These are phyloP conservation scores for Netelia melanura DNA, from an alignment of 2,888 invertebrate genomes.

Conservation along the genomic window DNA sequence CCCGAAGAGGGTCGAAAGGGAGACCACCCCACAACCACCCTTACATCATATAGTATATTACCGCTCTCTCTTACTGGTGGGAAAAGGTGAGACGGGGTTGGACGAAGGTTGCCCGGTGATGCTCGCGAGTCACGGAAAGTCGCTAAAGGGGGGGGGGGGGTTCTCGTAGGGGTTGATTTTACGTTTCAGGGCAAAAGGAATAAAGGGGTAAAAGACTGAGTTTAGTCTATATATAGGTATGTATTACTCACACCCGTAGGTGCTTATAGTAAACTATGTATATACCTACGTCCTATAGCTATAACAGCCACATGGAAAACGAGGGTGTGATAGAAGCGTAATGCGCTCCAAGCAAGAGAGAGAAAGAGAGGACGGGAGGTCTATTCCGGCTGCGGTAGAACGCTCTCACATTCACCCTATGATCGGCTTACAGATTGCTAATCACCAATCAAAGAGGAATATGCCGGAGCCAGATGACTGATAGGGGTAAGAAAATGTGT, in stretches of 20 bases:
- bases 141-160: slow-evolving; percentile 56
- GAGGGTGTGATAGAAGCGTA: slow-evolving; percentile 23
- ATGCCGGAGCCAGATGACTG: slow-evolving; percentile 25
- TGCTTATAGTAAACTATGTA: slow-evolving; percentile 28
- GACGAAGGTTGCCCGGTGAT: slow-evolving; percentile 60
- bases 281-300: not conserved
- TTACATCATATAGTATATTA: slow-evolving; percentile 1
- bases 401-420: slow-evolving; percentile 80
- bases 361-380: slow-evolving; percentile 71
- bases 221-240: not conserved
- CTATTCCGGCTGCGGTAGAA: slow-evolving; percentile 72
- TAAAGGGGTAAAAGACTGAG: slow-evolving; percentile 35
- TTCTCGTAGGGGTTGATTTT: slow-evolving; percentile 68
- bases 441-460: slow-evolving; percentile 80
- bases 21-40: not conserved
- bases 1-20: slow-evolving; percentile 70
- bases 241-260: slow-evolving; percentile 23
- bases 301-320: not conserved
- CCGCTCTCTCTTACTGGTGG: slow-evolving; percentile 32
- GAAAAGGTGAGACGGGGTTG: slow-evolving; percentile 47
- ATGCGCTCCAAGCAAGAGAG: slow-evolving; percentile 64
- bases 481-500: slow-evolving; percentile 16
- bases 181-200: slow-evolving; percentile 62
- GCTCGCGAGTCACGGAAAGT: slow-evolving; percentile 6
- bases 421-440: slow-evolving; percentile 84